Evolutionary conservation across 2,113 vertebrate genomes (phyloP), one percentile per base, ranked within the genome.

Genomic region (Scomber scombrus): DNA sequence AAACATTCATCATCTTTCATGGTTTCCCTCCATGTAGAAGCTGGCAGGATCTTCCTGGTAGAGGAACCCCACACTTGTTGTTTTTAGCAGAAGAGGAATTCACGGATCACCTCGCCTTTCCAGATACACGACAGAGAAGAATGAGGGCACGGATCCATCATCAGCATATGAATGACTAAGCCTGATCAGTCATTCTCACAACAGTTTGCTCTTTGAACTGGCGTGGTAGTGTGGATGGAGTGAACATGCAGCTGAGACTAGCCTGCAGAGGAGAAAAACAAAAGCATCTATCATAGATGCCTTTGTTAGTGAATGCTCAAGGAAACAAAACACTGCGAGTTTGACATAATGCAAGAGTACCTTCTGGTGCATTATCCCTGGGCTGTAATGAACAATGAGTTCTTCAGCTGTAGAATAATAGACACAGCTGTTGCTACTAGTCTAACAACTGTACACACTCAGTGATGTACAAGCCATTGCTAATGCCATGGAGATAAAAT

Each of bases 141-240:
- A 91, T 71, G 45, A 58, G 55, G 68, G 61, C 85, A 69, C 11
- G 5, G 52, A 49, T 88, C 81, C n/a, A 21, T 84, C 85, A 81
- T 87, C 81, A 80, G 71, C 74, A 73, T 70, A 82, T 80, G 80
- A 86, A 89, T 80, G 84, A 82, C 52, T 75, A 34, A 69, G 67
- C 72, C 63, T 4, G 21, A 68, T 80, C 65, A 73, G 45, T 65
- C 78, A 56, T 80, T 83, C 66, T 66, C 64, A 80, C 75, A 70
- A 23, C 69, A 55, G 77, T 75, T 60, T 80, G 82, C 68, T 84
- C 75, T 88, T 57, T 87, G 71, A 87, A 79, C 80, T 74, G 58
- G 71, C 45, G 10, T 16, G 71, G 29, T 70, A 77, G 78, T 79
- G 85, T 80, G 68, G 72, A 84, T 18, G 45, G 80, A 88, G 82